Evolutionary conservation across 2,113 vertebrate species (phyloP), one percentile per base, ranked within the genome.

Genomic region (Lagopus leucura): DNA sequence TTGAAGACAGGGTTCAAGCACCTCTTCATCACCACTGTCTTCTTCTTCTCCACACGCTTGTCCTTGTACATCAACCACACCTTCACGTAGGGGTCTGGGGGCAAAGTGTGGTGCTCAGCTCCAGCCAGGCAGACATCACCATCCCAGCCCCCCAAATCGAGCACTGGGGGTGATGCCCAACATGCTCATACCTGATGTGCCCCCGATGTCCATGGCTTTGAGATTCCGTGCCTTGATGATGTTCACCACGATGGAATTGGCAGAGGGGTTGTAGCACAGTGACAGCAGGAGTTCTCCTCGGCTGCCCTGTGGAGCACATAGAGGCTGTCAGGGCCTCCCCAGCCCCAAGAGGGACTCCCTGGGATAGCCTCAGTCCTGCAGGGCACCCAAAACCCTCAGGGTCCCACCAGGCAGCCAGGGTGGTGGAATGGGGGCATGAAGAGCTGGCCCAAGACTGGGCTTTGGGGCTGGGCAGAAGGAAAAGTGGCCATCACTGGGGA

Each of bases 151-250:
- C 36, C 25, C 22, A 5, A 8, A 16, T 6, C 3, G 34, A 80
- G 9, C 4, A 0, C 0, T 0, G 45, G 69, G 21, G 18, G 30
- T 1, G 22, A 4, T 8, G 27, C 34, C 66, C 4, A 2, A 13
- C 1, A 0, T 1, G 24, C 47, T 55, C 13, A 1, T 92, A 99
- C 99, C 99, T 98, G 99, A 99, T 16, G 99, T 99, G 95, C 99
- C 99, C 94, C 99, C 99, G 42, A 99, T 99, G 97, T 99, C 99
- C 99, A 99, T 99, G 98, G 99, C 99, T 99, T 99, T 99, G 96
- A 99, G 98, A 97, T 99, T 99, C 63, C 99, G 98, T 10, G 99
- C 99, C 98, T 99, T 99, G 97, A 99, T 99, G 98, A 99, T 99
- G 97, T 98, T 99, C 97, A 99, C 99, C 97, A 99, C 99, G 95